Percentiles rank a stretch among this genome's conserved stretches.
Conservation (phyloP, 2,888 invertebrate genomes). For the Magallana nippona region DNA sequence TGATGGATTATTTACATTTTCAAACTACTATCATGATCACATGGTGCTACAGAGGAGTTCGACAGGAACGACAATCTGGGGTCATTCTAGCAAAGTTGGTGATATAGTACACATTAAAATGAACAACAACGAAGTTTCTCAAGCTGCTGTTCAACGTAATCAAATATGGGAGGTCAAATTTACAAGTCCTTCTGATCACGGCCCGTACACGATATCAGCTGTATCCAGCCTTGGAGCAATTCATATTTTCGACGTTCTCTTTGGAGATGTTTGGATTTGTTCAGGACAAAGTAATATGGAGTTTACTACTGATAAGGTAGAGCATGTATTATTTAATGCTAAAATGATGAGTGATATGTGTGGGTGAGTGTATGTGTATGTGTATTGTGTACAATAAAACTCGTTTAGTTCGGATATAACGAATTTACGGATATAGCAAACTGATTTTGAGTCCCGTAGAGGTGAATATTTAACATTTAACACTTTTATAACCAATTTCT, state of each 20-base stretch:
- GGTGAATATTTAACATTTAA: too few species aligned
- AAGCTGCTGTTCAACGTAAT: constrained; percentile 8
- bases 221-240: constrained; percentile 57
- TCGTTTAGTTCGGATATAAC: too few species aligned
- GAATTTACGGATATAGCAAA: too few species aligned
- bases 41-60: constrained; percentile 55
- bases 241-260: constrained; percentile 71
- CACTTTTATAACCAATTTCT: too few species aligned
- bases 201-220: constrained; percentile 63
- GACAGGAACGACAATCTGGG: constrained; percentile 52
- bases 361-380: too few species aligned
- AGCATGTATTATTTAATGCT: not conserved
- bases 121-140: constrained; percentile 20
- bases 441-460: too few species aligned
- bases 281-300: constrained; percentile 78
- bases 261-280: constrained; percentile 79
- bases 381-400: too few species aligned
- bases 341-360: too few species aligned
- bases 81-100: constrained; percentile 44
- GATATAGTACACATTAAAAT: constrained; percentile 42
- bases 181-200: constrained; percentile 50
- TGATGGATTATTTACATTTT: constrained; percentile 38
- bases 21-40: constrained; percentile 51
- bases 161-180: constrained; percentile 63
- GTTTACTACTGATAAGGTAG: constrained; percentile 60